Evolutionary conservation across 2,888 invertebrate genomes (phyloP).

Genomic region (Spilarctia lutea): DNA sequence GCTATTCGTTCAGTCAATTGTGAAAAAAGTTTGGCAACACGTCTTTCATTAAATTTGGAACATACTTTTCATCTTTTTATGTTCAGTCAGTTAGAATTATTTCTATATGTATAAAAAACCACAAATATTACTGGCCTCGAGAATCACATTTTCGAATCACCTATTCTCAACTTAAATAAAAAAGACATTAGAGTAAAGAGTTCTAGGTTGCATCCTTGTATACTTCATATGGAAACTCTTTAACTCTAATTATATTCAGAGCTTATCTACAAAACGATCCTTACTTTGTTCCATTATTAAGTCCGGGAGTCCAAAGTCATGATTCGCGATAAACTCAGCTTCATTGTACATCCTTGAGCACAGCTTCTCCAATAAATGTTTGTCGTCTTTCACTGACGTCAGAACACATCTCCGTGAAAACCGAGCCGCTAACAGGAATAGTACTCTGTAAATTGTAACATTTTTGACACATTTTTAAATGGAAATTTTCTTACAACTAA

Average conservation of each 20-base stretch:
- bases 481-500: not conserved
- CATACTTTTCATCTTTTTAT: not conserved
- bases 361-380: slow-evolving; percentile 36
- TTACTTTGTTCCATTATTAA: slow-evolving; percentile 69
- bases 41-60: not conserved
- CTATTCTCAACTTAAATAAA: not conserved
- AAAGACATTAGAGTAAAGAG: not conserved
- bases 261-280: slow-evolving; percentile 10
- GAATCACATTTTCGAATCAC: not conserved
- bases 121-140: not conserved
- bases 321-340: slow-evolving; percentile 55
- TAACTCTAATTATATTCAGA: not conserved
- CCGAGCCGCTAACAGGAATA: slow-evolving; percentile 50
- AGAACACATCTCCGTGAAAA: slow-evolving; percentile 56
- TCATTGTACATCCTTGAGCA: slow-evolving; percentile 58
- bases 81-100: too few species aligned
- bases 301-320: slow-evolving; percentile 53
- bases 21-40: too few species aligned
- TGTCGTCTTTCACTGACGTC: slow-evolving; percentile 52
- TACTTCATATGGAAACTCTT: not conserved
- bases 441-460: slow-evolving; percentile 46
- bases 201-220: not conserved
- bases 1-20: too few species aligned
- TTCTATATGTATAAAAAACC: too few species aligned
- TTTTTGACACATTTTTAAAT: too few species aligned